Evolutionary conservation across 2,113 vertebrate genomes (phyloP), one percentile per base, ranked within the genome.

Genomic region (Podarcis muralis): DNA sequence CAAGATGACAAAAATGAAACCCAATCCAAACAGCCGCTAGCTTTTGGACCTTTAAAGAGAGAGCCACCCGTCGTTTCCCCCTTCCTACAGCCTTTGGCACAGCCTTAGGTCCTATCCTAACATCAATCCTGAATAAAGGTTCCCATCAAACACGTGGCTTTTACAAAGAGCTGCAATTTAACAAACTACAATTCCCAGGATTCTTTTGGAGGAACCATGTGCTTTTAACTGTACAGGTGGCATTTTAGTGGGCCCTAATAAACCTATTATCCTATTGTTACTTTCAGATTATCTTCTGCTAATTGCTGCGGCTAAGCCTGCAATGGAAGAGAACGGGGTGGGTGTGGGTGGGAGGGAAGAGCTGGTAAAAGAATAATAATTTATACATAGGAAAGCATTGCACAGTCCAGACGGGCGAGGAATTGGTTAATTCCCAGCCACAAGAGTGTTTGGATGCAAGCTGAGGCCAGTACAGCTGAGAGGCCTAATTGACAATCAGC

Each of bases 391-490:
- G 32, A 53, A 83, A 68, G 59, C 3, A 65, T 76, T 77, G 59
- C n/a, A 83, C 30, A 53, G 40, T 48, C 75, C 48, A 37, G n/a
- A 77, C 37, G 11, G 72, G 65, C 35, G 87, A 83, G 16, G 30
- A 68, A 83, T 27, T 43, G 40, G 81, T 88, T 88, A 88, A 88
- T 88, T 78, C 81, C 81, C 81, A 83, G 81, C 40, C 71, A 48
- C 16, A 32, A 27, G 59, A 68, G n/a, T 53, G 43, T 77, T 43
- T 83, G 43, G 59, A 83, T 68, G 43, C 72, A 83, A 88, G 43
- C 37, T 57, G 35, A 65, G 57, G 72, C 72, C 81, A 68, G 59
- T 13, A 68, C 81, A 83, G 37, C 74, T 83, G 72, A 83, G 81
- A 88, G 37, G 43, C 74, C 65, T 77, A 88, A 83, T 57, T 84